Conservation (phyloP, 2,888 invertebrate genomes). For the Pheosia tremula region DNA sequence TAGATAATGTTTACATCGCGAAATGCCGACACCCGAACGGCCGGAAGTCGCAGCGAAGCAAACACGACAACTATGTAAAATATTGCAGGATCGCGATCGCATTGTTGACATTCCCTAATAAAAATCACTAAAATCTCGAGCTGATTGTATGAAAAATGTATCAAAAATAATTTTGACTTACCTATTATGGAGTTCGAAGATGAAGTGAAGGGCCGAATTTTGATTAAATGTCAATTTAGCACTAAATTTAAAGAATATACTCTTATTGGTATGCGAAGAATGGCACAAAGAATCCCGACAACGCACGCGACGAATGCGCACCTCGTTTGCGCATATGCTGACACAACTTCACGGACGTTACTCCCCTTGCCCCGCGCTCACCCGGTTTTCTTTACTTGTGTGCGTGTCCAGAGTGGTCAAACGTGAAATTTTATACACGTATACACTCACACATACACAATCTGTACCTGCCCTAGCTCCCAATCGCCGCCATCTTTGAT, state of each 20-base stretch:
- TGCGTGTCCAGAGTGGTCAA: conserved; percentile 81
- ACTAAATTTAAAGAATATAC: conserved; percentile 90
- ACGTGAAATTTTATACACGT: conserved; percentile 81
- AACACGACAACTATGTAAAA: conserved; percentile 91
- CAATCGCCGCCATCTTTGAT: conserved; percentile 81
- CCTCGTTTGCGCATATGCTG: conserved; percentile 91
- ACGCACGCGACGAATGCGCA: conserved; percentile 95
- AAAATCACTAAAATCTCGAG: conserved; percentile 85
- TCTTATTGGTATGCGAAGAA: conserved; percentile 97
- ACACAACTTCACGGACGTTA: conserved; percentile 86
- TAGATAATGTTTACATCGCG: conserved; percentile 84
- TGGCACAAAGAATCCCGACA: conserved; percentile 99
- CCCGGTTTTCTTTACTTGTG: conserved; percentile 70
- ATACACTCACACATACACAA: conserved; percentile 71
- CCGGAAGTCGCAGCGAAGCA: conserved; percentile 86
- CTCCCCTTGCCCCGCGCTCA: conserved; percentile 80
- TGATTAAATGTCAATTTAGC: conserved; percentile 86
- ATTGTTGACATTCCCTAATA: conserved; percentile 89
- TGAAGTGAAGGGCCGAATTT: conserved; percentile 87
- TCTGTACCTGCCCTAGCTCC: conserved; percentile 80
- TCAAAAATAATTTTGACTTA: conserved; percentile 86
- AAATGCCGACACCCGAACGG: conserved; percentile 82
- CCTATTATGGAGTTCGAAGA: conserved; percentile 88
- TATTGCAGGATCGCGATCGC: conserved; percentile 91
- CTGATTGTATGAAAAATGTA: conserved; percentile 86